phyloP scores from a whole-genome alignment of 1,140 invertebrate species.

The Tetranychus cinnabarinus region DNA sequence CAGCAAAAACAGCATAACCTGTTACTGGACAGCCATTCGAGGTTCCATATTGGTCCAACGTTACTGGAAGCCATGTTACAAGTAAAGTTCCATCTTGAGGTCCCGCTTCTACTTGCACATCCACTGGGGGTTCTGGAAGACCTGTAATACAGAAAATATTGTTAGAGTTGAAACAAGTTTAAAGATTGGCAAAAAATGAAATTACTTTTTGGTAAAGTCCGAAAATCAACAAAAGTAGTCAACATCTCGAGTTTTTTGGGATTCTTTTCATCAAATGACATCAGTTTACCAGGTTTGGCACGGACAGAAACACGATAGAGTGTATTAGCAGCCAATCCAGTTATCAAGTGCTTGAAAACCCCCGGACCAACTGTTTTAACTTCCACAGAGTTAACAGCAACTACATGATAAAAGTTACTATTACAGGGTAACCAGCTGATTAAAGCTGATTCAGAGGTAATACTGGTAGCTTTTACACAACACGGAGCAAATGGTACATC shows the following conservation, averaged over 20 bases:
- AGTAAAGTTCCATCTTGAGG: slow-evolving; percentile 92
- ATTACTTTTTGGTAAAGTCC: slow-evolving; percentile 68
- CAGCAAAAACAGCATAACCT: slow-evolving; percentile 90
- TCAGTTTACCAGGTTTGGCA: slow-evolving; percentile 40
- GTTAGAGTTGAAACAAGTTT: no score
- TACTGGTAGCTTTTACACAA: slow-evolving; percentile 39
- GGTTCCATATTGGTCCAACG: slow-evolving; percentile 42
- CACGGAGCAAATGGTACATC: slow-evolving; percentile 79
- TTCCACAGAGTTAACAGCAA: slow-evolving; percentile 91
- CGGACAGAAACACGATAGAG: slow-evolving; percentile 84
- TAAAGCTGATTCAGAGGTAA: slow-evolving; percentile 82
- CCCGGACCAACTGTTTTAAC: slow-evolving; percentile 78
- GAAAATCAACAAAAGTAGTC: slow-evolving; percentile 73
- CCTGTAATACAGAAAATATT: slow-evolving; percentile 22
- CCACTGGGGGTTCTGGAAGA: slow-evolving; percentile 84
- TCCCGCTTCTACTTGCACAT: slow-evolving; percentile 88
- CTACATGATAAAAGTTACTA: slow-evolving; percentile 90
- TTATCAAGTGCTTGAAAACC: slow-evolving; percentile 71
- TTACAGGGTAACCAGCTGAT: slow-evolving; percentile 96
- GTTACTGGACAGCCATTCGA: slow-evolving; percentile 53
- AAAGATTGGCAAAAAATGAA: not conserved
- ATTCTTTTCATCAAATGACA: slow-evolving; percentile 38
- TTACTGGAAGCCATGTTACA: slow-evolving; percentile 93
- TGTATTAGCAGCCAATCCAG: slow-evolving; percentile 75
- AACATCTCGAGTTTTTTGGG: slow-evolving; percentile 41